Percentiles rank a stretch among this genome's conserved stretches.
These are phyloP conservation scores for Caenorhabditis wallacei DNA, from an alignment of 2,888 invertebrate species.

Conservation along the genomic window DNA sequence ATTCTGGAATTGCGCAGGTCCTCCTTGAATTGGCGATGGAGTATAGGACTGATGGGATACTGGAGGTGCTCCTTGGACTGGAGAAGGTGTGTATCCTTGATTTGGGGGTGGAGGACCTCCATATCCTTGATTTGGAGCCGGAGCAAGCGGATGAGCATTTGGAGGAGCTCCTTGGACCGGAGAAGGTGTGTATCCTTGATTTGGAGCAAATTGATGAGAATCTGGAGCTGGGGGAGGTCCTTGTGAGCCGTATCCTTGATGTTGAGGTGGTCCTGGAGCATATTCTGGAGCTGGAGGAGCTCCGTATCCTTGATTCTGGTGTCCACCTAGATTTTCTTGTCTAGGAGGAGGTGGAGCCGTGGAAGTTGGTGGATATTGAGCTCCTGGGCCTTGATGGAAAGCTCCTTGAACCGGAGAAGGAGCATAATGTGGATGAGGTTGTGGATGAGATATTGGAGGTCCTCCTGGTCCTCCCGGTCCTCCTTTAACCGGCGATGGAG, in stretches of 20 bases:
- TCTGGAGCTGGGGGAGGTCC: background rate
- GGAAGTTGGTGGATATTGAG: background rate
- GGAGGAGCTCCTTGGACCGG: background rate
- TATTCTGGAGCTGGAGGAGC: background rate
- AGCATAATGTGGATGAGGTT: background rate
- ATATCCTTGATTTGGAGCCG: background rate
- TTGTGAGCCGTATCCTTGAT: background rate
- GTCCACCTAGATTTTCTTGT: background rate
- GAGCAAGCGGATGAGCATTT: background rate
- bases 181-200: background rate
- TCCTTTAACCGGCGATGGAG: background rate
- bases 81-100: background rate
- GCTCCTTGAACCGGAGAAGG: background rate
- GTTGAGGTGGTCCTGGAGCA: background rate
- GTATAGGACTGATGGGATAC: background rate
- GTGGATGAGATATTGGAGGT: too few relatives aligned
- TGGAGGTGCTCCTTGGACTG: background rate
- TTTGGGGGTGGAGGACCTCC: background rate
- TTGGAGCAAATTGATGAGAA: too few relatives aligned
- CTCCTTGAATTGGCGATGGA: background rate
- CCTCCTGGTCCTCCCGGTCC: background rate
- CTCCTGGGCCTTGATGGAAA: conserved; percentile 18
- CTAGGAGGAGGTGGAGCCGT: background rate
- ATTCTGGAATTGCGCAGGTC: background rate
- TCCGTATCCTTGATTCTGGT: background rate